These are phyloP conservation scores for Lucinisca nassula DNA, from an alignment of 2,888 invertebrate species.

Conservation along the genomic window DNA sequence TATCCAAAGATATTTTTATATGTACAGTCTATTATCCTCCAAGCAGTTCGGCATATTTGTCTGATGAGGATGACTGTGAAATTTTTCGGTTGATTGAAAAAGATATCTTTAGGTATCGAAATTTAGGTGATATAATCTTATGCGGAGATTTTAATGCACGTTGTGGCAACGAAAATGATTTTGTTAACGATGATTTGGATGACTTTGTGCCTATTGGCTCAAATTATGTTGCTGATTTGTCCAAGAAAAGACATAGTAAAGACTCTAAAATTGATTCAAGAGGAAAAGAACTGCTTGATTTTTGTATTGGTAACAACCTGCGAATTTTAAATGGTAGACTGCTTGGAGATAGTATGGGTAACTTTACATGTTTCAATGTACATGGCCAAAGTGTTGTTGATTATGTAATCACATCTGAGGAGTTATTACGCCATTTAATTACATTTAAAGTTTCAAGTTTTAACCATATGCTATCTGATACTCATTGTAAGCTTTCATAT, in stretches of 20 bases:
- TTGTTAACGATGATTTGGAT: background rate
- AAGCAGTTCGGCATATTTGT: background rate
- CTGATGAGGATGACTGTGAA: background rate
- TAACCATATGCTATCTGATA: background rate
- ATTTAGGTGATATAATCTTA: background rate
- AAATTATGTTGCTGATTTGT: background rate
- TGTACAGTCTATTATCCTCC: background rate
- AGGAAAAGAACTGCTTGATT: background rate
- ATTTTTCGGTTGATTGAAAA: background rate
- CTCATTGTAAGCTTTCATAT: too few relatives aligned
- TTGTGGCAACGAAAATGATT: background rate
- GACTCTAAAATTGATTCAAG: background rate
- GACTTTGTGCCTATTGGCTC: background rate
- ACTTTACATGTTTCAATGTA: background rate
- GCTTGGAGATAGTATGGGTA: background rate
- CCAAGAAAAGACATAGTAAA: background rate
- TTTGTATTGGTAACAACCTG: background rate
- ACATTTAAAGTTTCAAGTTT: background rate
- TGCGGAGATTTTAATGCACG: background rate
- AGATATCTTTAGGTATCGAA: background rate
- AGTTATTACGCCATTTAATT: background rate
- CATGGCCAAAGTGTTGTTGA: conserved; percentile 1
- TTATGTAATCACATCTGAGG: background rate
- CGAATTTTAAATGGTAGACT: background rate
- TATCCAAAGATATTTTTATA: background rate